Conservation (phyloP, 1,140 invertebrate genomes). For the Carcinoscorpius rotundicauda region DNA sequence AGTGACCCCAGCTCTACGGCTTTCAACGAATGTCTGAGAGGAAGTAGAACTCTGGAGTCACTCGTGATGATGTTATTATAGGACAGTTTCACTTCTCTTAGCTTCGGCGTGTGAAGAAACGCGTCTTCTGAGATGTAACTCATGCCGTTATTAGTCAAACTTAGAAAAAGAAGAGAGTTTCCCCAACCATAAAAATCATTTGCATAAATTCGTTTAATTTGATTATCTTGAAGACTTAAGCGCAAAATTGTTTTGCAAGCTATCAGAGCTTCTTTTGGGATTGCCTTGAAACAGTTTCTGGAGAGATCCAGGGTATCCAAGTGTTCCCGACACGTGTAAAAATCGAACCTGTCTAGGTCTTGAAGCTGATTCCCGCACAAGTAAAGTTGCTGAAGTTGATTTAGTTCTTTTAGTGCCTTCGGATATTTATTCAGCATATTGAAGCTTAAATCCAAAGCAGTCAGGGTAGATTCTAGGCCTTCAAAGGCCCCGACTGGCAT, state of each 20-base stretch:
- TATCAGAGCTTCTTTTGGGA: conserved; percentile 52
- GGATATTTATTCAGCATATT: conserved; percentile 32
- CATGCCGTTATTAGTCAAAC: conserved; percentile 71
- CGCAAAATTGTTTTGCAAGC: conserved; percentile 57
- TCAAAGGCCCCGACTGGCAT: conserved; percentile 56
- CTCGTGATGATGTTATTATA: conserved; percentile 72
- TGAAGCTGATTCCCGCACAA: conserved; percentile 64
- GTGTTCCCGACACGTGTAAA: conserved; percentile 56
- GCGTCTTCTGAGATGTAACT: conserved; percentile 54
- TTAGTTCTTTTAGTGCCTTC: conserved; percentile 48
- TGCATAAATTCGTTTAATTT: conserved; percentile 55
- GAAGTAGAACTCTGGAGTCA: conserved; percentile 61
- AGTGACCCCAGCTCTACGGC: conserved; percentile 71
- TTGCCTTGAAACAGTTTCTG: conserved; percentile 57
- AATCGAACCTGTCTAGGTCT: conserved; percentile 58
- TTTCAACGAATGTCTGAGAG: conserved; percentile 45
- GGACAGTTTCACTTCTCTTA: conserved; percentile 73
- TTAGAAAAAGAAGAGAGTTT: conserved; percentile 58
- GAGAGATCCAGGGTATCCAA: conserved; percentile 64
- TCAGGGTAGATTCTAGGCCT: conserved; percentile 31
- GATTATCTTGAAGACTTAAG: conserved; percentile 76
- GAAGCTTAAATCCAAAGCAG: conserved; percentile 26
- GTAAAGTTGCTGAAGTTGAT: conserved; percentile 61
- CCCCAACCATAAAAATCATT: conserved; percentile 68
- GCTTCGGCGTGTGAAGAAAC: conserved; percentile 51